These are phyloP conservation scores for Daktulosphaira vitifoliae DNA, from an alignment of 1,140 invertebrate genomes.

Conservation along the genomic window DNA sequence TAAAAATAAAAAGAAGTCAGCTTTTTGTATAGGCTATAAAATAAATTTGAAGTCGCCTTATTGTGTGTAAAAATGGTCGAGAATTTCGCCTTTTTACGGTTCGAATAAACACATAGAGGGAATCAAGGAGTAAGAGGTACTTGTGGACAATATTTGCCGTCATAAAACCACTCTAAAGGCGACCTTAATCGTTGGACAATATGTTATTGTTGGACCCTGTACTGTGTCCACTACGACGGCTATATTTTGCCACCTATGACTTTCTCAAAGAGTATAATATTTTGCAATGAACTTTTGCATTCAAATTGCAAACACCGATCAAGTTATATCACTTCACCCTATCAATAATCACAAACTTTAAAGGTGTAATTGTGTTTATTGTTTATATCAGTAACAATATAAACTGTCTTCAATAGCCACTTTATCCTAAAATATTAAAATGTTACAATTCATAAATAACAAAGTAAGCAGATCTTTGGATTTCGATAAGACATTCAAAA, in stretches of 20 bases:
- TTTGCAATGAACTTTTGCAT: slow-evolving; percentile 23
- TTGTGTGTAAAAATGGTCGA: slow-evolving; percentile 33
- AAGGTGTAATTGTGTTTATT: no score
- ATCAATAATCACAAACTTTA: no score
- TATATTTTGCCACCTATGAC: background rate
- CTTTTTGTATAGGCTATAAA: slow-evolving; percentile 31
- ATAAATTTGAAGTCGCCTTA: slow-evolving; percentile 31
- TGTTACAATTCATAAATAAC: no score
- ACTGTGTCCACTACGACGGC: background rate
- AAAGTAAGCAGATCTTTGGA: no score
- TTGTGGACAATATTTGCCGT: slow-evolving; percentile 25
- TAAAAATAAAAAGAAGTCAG: slow-evolving; percentile 27
- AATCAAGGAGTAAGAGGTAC: background rate
- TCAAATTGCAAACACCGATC: background rate
- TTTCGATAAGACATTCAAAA: no score
- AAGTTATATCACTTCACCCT: no score
- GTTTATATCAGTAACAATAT: no score
- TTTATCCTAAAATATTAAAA: no score
- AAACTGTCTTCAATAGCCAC: no score
- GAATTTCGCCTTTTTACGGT: slow-evolving; percentile 29
- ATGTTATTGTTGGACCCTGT: slow-evolving; percentile 25
- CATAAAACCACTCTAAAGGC: slow-evolving; percentile 32
- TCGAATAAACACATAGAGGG: background rate
- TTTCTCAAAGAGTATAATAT: slow-evolving; percentile 8
- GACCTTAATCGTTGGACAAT: slow-evolving; percentile 31